Conservation (phyloP, 2,797 vertebrate species). For the Macropus fuliginosus region DNA sequence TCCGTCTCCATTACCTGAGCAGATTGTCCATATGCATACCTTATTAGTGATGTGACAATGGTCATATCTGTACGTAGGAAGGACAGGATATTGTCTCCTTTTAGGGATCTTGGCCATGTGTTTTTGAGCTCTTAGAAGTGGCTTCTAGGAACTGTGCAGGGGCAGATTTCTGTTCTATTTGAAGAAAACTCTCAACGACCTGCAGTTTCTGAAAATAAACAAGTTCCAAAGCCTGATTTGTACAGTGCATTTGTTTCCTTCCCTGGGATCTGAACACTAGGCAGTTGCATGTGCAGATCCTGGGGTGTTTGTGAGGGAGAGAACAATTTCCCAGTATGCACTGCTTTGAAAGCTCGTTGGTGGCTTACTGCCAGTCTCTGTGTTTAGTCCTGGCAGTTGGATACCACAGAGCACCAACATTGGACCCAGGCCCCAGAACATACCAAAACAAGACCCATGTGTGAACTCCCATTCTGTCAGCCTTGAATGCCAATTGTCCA, state of each 20-base stretch:
- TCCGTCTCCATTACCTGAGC: neutral
- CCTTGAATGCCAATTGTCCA: neutral
- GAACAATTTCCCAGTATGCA: neutral
- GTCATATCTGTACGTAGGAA: neutral
- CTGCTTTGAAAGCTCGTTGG: neutral
- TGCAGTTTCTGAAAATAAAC: constrained; percentile 16
- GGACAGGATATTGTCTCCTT: too few species aligned
- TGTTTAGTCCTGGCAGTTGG: neutral
- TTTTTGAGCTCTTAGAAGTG: constrained; percentile 7
- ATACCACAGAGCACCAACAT: rapidly evolving
- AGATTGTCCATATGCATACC: neutral
- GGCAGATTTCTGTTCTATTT: neutral
- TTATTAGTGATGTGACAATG: neutral
- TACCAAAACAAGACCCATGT: neutral
- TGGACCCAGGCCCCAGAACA: neutral
- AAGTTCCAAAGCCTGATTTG: neutral
- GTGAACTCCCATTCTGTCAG: neutral
- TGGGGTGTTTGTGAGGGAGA: neutral
- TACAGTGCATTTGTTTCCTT: neutral
- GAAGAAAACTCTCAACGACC: neutral
- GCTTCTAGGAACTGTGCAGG: neutral
- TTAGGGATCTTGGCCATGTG: neutral
- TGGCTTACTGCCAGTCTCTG: neutral
- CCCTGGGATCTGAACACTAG: neutral
- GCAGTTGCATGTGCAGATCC: neutral